Percentiles rank a stretch among this genome's conserved stretches.
phyloP scores from a whole-genome alignment of 2,113 vertebrate species.

The Glaucidium brasilianum region DNA sequence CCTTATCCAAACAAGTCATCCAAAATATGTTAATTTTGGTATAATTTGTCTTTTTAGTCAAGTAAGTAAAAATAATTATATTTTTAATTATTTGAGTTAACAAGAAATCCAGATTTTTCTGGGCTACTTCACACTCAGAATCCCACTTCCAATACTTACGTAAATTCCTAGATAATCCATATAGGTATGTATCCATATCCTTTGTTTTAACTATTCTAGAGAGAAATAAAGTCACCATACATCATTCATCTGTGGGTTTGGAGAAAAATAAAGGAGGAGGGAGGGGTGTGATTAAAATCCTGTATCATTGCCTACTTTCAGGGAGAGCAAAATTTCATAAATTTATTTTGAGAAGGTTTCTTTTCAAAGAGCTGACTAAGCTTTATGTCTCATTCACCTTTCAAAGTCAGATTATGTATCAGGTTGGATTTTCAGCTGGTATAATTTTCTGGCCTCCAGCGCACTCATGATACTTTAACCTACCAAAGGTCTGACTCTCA shows the following conservation, averaged over 20 bases:
- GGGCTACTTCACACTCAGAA: neutral
- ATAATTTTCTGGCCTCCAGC: neutral
- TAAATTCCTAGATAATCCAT: neutral
- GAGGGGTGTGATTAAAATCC: fast-evolving
- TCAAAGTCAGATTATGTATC: neutral
- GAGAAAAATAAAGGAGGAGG: neutral
- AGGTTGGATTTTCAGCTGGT: neutral
- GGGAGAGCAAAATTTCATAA: neutral
- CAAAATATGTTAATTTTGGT: neutral
- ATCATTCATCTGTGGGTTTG: neutral
- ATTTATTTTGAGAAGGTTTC: neutral
- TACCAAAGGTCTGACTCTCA: neutral
- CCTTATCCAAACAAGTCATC: neutral
- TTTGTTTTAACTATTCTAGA: neutral
- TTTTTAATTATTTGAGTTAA: neutral
- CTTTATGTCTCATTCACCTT: neutral
- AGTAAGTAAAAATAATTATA: neutral
- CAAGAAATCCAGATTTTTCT: neutral
- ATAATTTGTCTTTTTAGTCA: neutral
- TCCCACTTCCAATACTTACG: neutral
- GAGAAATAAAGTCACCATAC: neutral
- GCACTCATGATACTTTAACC: neutral
- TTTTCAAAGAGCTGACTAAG: neutral
- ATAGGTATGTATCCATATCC: neutral
- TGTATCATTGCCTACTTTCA: neutral